These are phyloP conservation scores for Cynopterus brachyotis DNA, from an alignment of 2,113 vertebrate species.

Conservation along the genomic window DNA sequence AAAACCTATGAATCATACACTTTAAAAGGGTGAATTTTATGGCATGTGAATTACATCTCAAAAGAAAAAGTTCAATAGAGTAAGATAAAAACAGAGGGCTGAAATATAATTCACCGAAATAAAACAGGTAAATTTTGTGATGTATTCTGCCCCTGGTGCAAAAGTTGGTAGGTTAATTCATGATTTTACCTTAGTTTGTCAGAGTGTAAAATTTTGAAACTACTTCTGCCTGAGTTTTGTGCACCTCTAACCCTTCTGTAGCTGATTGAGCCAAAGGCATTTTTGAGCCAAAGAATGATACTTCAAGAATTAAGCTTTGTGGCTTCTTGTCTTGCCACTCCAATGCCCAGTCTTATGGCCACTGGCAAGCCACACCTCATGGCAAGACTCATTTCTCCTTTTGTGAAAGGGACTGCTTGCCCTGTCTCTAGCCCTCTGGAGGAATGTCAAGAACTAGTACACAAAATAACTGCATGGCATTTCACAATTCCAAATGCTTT, in stretches of 20 bases:
- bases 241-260: background rate
- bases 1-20: background rate
- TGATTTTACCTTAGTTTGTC: background rate
- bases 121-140: background rate
- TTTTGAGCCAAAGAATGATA: background rate
- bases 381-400: background rate
- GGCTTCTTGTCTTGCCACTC: background rate
- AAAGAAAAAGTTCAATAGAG: background rate
- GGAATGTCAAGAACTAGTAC: background rate
- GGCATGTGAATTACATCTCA: background rate
- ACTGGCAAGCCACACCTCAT: background rate
- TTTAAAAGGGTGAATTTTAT: background rate
- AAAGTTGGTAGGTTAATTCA: background rate
- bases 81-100: background rate
- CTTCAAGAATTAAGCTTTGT: accelerated
- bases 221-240: background rate
- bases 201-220: background rate
- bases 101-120: background rate
- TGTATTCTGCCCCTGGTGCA: background rate
- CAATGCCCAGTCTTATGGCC: background rate
- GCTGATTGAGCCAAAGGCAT: background rate
- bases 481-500: background rate
- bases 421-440: background rate
- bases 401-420: background rate
- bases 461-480: background rate